phyloP scores from a whole-genome alignment of 2,113 vertebrate species.

The Ictalurus punctatus region DNA sequence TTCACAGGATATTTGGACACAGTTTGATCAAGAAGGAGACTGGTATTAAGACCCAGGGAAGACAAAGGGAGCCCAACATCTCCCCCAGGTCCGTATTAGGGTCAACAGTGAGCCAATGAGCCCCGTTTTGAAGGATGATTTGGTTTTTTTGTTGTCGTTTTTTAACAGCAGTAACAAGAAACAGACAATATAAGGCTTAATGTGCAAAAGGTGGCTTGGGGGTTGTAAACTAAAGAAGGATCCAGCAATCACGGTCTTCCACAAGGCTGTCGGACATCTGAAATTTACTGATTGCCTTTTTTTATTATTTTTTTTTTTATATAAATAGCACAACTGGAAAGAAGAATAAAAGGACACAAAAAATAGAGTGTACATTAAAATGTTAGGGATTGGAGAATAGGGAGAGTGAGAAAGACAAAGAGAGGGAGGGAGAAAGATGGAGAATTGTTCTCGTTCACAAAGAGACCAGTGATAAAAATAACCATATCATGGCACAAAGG shows the following conservation, averaged over 20 bases:
- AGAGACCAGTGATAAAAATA: conserved; percentile 33
- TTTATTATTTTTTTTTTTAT: background rate
- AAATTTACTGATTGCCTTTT: conserved; percentile 6
- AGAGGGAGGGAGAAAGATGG: conserved; percentile 55
- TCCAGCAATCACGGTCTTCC: conserved; percentile 20
- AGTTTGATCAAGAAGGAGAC: conserved; percentile 53
- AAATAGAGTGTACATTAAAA: background rate
- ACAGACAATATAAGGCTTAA: conserved; percentile 70
- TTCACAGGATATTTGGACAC: conserved; percentile 27
- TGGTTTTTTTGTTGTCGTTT: background rate
- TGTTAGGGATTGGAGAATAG: background rate
- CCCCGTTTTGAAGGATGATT: conserved; percentile 61
- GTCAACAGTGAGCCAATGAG: conserved; percentile 61
- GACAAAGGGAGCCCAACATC: conserved; percentile 48
- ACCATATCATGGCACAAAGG: conserved; percentile 20
- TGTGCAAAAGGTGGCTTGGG: conserved; percentile 44
- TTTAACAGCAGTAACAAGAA: conserved; percentile 78
- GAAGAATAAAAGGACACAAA: conserved; percentile 15
- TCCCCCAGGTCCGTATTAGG: conserved; percentile 55
- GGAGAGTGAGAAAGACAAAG: background rate
- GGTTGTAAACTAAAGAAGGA: conserved; percentile 16
- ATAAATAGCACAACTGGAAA: conserved; percentile 4
- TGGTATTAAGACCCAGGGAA: conserved; percentile 48
- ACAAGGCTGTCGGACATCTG: conserved; percentile 16
- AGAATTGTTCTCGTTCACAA: conserved; percentile 78